Percentiles rank a stretch among this genome's conserved stretches.
phyloP scores from a whole-genome alignment of 2,888 invertebrate genomes.

The Pedicia rivosa region DNA sequence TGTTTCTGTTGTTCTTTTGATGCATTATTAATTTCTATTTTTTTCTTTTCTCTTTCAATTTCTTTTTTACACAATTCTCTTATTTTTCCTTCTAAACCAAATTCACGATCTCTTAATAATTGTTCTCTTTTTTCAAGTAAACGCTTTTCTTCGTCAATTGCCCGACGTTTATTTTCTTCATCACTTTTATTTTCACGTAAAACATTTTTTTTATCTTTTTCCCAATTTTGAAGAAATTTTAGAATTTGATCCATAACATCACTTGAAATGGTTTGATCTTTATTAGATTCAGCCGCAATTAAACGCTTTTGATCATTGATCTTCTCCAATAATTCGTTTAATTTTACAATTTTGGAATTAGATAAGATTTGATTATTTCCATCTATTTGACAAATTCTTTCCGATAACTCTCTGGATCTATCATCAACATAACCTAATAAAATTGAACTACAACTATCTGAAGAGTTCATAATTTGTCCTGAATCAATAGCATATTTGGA shows the following conservation, averaged over 20 bases:
- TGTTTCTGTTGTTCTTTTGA: slow-evolving; percentile 1
- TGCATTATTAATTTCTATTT: slow-evolving; percentile 7
- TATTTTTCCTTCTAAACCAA: slow-evolving; percentile 16
- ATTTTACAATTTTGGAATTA: slow-evolving; percentile 9
- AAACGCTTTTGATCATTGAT: slow-evolving; percentile 26
- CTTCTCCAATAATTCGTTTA: slow-evolving; percentile 23
- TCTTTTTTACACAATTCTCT: slow-evolving; percentile 17
- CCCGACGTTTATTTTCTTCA: slow-evolving; percentile 5
- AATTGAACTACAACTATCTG: slow-evolving; percentile 24
- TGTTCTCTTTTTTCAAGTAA: slow-evolving; percentile 16
- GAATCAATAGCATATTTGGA: neutral
- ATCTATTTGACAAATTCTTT: slow-evolving; percentile 16
- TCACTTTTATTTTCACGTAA: slow-evolving; percentile 1
- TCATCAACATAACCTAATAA: slow-evolving; percentile 24
- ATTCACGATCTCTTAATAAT: slow-evolving; percentile 21
- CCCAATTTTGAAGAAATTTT: slow-evolving; percentile 6
- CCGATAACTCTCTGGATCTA: slow-evolving; percentile 22
- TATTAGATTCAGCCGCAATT: slow-evolving; percentile 15
- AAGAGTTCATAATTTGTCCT: slow-evolving; percentile 13
- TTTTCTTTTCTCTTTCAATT: too few relatives aligned
- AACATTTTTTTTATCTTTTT: neutral
- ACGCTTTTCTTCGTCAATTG: slow-evolving; percentile 7
- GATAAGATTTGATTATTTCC: neutral
- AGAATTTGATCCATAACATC: slow-evolving; percentile 13
- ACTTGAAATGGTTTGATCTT: slow-evolving; percentile 18